Evolutionary conservation across 2,888 invertebrate species (phyloP).

Genomic region (Helleia helle): DNA sequence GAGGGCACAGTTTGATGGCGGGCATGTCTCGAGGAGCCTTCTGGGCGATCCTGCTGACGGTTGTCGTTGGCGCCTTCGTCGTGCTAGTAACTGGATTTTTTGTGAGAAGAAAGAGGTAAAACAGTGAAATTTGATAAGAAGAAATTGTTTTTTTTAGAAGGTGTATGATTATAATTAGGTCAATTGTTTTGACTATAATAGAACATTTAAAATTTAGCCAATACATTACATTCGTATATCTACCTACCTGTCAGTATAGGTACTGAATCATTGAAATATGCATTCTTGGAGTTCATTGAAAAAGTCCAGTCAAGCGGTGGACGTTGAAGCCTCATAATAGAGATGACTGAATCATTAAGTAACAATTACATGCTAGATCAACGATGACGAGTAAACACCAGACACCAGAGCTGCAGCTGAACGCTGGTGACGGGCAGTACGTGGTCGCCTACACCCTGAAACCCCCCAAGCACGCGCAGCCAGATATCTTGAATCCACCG

Average conservation of each 20-base stretch:
- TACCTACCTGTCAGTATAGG: no score
- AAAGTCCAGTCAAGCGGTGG: no score
- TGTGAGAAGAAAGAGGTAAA: constrained; percentile 48
- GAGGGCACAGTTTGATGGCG: constrained; percentile 46
- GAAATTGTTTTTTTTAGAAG: no score
- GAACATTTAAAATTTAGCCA: no score
- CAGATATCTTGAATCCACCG: constrained; percentile 87
- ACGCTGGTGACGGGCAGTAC: constrained; percentile 87
- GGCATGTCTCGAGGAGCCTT: constrained; percentile 54
- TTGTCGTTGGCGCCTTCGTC: constrained; percentile 38
- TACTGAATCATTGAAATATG: no score
- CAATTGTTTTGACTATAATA: no score
- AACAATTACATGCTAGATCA: constrained; percentile 14
- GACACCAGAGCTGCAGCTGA: constrained; percentile 67
- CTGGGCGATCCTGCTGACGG: constrained; percentile 51
- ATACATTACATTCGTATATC: no score
- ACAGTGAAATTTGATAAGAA: background rate
- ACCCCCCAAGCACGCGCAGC: constrained; percentile 77
- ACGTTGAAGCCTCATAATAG: no score
- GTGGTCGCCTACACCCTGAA: constrained; percentile 90
- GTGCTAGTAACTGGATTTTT: constrained; percentile 44
- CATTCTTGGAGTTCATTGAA: no score
- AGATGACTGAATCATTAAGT: no score
- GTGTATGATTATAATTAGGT: no score
- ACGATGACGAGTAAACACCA: constrained; percentile 32